Evolutionary conservation across 2,797 vertebrate genomes (phyloP).

Genomic region (Antennarius maculatus): DNA sequence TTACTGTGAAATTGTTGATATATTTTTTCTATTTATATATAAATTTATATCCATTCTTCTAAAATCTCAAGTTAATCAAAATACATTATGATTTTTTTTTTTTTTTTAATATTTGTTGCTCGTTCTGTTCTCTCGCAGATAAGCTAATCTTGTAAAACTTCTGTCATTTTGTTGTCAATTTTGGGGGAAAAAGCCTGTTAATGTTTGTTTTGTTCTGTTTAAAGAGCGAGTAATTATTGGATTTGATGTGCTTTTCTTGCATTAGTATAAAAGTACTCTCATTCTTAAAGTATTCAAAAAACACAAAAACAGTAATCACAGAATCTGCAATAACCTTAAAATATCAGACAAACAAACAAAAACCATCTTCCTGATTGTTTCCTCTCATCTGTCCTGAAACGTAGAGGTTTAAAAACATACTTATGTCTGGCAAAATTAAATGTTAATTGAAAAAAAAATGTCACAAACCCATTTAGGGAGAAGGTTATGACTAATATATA

Average conservation of each 20-base stretch:
- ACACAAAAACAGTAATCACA: conserved; percentile 1
- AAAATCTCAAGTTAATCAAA: neutral
- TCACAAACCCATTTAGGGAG: conserved; percentile 21
- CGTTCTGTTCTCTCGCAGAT: conserved; percentile 2
- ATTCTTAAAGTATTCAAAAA: conserved; percentile 10
- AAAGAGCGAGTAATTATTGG: neutral
- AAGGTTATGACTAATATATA: neutral
- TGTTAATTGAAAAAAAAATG: conserved; percentile 27
- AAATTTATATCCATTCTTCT: neutral
- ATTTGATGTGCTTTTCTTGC: neutral
- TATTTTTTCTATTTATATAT: neutral
- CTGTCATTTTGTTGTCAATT: neutral
- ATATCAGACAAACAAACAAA: conserved; percentile 5
- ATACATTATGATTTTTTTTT: neutral
- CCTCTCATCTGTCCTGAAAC: conserved; percentile 32
- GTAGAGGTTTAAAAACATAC: conserved; percentile 28
- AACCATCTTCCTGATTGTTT: conserved; percentile 24
- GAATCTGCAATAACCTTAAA: conserved; percentile 28
- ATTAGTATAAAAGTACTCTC: neutral
- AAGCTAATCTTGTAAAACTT: neutral
- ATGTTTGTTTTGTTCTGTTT: neutral
- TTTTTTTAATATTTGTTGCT: neutral
- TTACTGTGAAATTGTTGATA: neutral
- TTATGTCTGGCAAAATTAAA: conserved; percentile 30
- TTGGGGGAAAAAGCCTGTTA: neutral